Evolutionary conservation across 2,888 invertebrate species (phyloP), one percentile per base, ranked within the genome.

Genomic region (Mantis religiosa): DNA sequence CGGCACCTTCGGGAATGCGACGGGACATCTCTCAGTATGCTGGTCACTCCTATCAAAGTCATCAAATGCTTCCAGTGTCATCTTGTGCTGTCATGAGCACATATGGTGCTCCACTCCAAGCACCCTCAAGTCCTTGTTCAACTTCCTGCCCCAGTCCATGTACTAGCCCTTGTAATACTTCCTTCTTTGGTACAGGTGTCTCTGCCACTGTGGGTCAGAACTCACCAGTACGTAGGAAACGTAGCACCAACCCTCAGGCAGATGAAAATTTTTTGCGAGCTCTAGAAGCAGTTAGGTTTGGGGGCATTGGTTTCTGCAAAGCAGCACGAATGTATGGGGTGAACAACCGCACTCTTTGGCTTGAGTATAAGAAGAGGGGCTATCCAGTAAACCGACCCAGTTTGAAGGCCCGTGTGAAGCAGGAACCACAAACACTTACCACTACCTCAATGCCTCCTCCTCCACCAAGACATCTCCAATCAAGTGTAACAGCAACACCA

Each of bases 301-400:
- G 97, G 30, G 97, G 97, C 82, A 97, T 97, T 91, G 97, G 97
- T 2, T 97, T 97, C 93, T 97, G 97, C 93, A 97, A 97, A 92
- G 97, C 97, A 14, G 97, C 97, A 0, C 94, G 97, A 88, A 95
- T 97, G 93, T 97, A 96, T 93, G 97, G 97, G 54, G 97, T 97
- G 27, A 97, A 97, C 93, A 97, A 97, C 93, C 94, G 97, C 89
- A 97, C 97, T 0, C 94, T 97, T 3, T 97, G 97, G 97, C 93
- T 97, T 82, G 97, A 97, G 92, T 97, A 97, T 92, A 97, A 97
- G 92, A 97, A 97, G 93, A 95, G 96, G 84, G 97, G 97, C 0
- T 97, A 97, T 93, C 97, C 97, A 1, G 96, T 97, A 91, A 96
- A 96, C 92, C 94, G 97, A 91, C 96, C 97, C 25, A 97, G 97